Conservation (phyloP, 2,113 vertebrate genomes). For the Hipposideros armiger region DNA sequence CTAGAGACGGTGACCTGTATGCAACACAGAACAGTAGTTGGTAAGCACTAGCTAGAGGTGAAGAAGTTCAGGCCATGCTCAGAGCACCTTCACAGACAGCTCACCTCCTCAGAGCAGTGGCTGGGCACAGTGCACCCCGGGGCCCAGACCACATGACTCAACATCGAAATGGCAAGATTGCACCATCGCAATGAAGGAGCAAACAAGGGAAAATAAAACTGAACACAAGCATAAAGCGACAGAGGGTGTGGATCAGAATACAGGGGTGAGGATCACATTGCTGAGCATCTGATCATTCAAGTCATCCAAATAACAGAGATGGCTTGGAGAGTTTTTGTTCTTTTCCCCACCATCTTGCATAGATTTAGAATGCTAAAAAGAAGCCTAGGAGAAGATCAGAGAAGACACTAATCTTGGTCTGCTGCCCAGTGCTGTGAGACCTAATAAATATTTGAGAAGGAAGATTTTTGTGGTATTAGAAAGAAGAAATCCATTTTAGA, state of each 20-base stretch:
- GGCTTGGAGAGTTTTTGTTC: not conserved
- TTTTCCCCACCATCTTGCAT: slow-evolving; percentile 17
- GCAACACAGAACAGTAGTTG: not conserved
- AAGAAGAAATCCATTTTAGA: slow-evolving; percentile 25
- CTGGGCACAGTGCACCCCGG: not conserved
- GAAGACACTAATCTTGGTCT: slow-evolving; percentile 12
- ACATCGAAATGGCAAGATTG: not conserved
- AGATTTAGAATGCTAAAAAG: not conserved
- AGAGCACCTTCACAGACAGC: not conserved
- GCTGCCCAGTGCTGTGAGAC: not conserved
- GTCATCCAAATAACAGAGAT: not conserved
- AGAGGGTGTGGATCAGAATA: not conserved
- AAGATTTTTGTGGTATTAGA: not conserved
- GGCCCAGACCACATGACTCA: not conserved
- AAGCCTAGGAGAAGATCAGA: not conserved
- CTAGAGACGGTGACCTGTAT: not conserved
- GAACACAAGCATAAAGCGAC: not conserved
- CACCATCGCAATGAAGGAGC: not conserved
- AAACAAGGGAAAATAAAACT: not conserved
- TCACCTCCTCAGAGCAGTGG: not conserved
- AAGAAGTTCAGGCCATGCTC: not conserved
- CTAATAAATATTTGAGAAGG: not conserved
- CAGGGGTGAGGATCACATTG: not conserved
- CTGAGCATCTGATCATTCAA: not conserved
- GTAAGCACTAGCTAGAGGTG: not conserved